Conservation (phyloP, 2,888 invertebrate genomes). For the Brenthis hecate region DNA sequence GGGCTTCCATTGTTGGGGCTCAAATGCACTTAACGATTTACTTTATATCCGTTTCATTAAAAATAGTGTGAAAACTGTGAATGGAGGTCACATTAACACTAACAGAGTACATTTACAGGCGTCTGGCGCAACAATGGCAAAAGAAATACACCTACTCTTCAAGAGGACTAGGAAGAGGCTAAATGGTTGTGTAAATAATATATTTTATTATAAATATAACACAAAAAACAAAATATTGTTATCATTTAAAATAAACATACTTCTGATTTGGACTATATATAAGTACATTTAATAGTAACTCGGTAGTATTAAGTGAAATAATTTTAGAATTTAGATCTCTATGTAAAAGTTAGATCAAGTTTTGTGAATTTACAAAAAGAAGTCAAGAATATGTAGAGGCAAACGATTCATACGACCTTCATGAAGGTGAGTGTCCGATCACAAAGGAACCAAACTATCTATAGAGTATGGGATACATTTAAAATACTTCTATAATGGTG, state of each 20-base stretch:
- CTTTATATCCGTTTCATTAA: slow-evolving; percentile 25
- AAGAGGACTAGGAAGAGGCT: no score
- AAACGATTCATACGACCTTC: slow-evolving; percentile 46
- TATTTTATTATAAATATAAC: no score
- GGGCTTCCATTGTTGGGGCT: slow-evolving; percentile 37
- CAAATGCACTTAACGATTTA: slow-evolving; percentile 31
- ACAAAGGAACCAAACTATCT: slow-evolving; percentile 48
- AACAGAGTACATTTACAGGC: no score
- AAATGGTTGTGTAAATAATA: no score
- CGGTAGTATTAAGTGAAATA: no score
- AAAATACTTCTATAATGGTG: slow-evolving; percentile 44
- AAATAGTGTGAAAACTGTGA: slow-evolving; percentile 5
- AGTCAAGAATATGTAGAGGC: slow-evolving; percentile 28
- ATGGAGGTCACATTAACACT: no score
- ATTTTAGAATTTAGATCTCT: neutral
- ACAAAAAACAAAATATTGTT: neutral
- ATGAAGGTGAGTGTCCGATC: slow-evolving; percentile 52
- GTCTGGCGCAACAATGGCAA: no score
- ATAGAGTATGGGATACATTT: slow-evolving; percentile 36
- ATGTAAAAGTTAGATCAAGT: slow-evolving; percentile 18
- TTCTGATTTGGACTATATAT: no score
- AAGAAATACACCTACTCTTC: no score
- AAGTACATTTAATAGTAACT: no score
- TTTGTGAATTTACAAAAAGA: slow-evolving; percentile 29
- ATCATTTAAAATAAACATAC: no score